Base-by-base conservation (phyloP, 2,888 invertebrate species). In the Graphium colonna region DNA sequence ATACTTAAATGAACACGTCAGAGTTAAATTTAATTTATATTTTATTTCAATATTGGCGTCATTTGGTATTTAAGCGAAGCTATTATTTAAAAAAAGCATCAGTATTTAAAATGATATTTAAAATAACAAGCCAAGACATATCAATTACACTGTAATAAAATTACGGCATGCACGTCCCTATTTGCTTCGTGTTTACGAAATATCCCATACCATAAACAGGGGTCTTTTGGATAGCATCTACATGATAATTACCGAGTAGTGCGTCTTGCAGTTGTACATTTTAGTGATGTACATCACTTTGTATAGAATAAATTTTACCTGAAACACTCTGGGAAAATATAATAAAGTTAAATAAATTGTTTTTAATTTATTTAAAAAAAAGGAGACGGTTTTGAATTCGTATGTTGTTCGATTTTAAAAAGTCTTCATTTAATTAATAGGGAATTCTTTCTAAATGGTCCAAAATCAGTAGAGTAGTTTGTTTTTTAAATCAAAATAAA, bases 191-290 rank as follows among this genome's bases (percentile, higher is more conserved):
- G 5, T 31, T 1, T 31, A 28, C 10, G 26, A 43, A 52, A 52
- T 31, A 44, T 45, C 31, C 16, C 31, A 31, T n/a, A 2, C 45
- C 45, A 18, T 51, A 33, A 31, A 40, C 17, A 28, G 17, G 8
- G 21, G 15, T 45, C 44, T 10, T 47, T 17, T 36, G 36, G 43
- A 42, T 41, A 4, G 52, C 10, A 9, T 47, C 36, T 43, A 52
- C 18, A 44, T 9, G 44, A 49, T 48, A 53, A 53, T 49, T 44
- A 31, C 5, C 39, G 43, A 43, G 49, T 49, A 44, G 21, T 16
- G 26, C 28, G 40, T 31, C 40, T 31, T 17, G 10, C 16, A 39
- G 46, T 46, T 50, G 44, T 31, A 28, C 10, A 33, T 43, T 28
- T 13, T 47, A n/a, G 28, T 12, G 31, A 31, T 10, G 31, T 31